Base-by-base conservation (phyloP, 2,113 vertebrate species). In the Brachyistius frenatus region DNA sequence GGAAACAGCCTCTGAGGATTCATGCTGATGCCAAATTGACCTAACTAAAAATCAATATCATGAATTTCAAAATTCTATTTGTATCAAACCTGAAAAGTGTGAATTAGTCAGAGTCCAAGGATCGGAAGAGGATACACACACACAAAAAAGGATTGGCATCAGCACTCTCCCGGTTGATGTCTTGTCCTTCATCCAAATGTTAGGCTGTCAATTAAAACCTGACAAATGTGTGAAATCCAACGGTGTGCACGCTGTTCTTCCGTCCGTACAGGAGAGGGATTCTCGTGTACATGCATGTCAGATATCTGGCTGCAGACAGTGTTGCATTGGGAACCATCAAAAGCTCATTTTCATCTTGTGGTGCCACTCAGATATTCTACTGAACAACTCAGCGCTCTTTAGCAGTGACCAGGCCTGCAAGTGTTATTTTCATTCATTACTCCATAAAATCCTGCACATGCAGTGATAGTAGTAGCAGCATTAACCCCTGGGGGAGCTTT, bases 151-250 rank as follows among this genome's bases (percentile, higher is more conserved):
- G 5, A 61, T 67, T 6, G 0, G 35, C 47, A 58, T 61, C 66
- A 52, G 35, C 47, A 64, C 66, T 60, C 52, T 31, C 39, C 61
- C 44, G 15, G 23, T 55, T 69, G 69, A 85, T 58, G 49, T 56
- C 33, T 30, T 86, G 77, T 73, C 89, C 82, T 68, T 88, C 78
- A 77, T 56, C 78, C 74, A 93, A 92, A 94, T 94, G 91, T 90
- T 91, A 90, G 58, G 5, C 86, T 90, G 89, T 83, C 91, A 94
- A 92, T 92, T 92, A 92, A 66, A 83, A 35, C 39, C 58, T 44
- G n/a, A 58, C 69, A 80, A 56, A 67, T 54, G 75, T 55, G 58
- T 65, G 33, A 55, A 49, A 80, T 37, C 86, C 37, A 10, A 10
- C 11, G 46, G 2, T 56, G 37, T 30, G 15, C 23, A 23, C 23